Evolutionary conservation across 2,888 invertebrate genomes (phyloP), one percentile per base, ranked within the genome.

Genomic region (Chrysina gloriosa): DNA sequence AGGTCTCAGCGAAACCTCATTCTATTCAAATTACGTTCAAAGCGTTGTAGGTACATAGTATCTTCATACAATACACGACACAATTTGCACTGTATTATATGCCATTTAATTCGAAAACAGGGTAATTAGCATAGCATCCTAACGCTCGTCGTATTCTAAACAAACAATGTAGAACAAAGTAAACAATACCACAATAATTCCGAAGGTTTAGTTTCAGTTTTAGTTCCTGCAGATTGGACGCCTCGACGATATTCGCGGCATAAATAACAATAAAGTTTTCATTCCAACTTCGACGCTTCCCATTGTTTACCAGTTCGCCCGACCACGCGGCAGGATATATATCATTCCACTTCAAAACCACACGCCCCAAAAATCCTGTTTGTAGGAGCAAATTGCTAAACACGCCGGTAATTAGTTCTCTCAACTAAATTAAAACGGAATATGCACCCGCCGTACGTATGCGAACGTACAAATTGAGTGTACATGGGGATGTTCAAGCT

Each of bases 181-280:
- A 45, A 45, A 45, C 45, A 45, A 16, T 16, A 21, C 45, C 21
- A 21, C 45, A 45, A 45, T 45, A 45, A 45, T 45, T 45, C 45
- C 16, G 45, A 6, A 45, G 19, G 45, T 45, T 45, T 45, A 50
- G 29, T 29, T 58, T 39, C 14, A 58, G 39, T 39, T 58, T 42
- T 39, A 58, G 58, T 58, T 58, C 14, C 25, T 58, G 58, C 58
- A 58, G 31, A 58, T 36, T 39, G 27, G 39, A 25, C 25, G 25
- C 7, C 25, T 9, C 25, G 9, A 39, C 31, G 42, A 39, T 58
- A 36, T 23, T 25, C 23, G 14, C 21, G 14, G 25, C 36, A 39
- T 58, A 58, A 58, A 58, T 58, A 58, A 39, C 58, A 58, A 25
- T 42, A 58, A 58, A 58, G 58, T 58, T 58, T 58, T 36, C 25